A percentile compares a stretch with the other conserved stretches of the same genome.
These are phyloP conservation scores for Fissipunctia ypsillon DNA, from an alignment of 2,888 invertebrate species.

Conservation along the genomic window DNA sequence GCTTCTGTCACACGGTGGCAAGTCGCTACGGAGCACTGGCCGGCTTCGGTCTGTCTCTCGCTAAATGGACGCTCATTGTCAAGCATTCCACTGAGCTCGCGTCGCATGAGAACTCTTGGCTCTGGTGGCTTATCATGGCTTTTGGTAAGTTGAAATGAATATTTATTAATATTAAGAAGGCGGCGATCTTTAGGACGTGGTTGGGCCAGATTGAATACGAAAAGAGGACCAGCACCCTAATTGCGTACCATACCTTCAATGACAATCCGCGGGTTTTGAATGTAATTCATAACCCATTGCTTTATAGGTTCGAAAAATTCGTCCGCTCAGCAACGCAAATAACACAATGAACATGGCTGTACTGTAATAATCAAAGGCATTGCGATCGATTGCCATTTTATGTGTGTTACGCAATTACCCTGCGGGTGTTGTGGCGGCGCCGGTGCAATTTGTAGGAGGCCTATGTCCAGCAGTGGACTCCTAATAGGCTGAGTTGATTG, in stretches of 20 bases:
- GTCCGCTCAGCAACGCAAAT: background rate
- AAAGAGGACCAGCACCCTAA: no score
- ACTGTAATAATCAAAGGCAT: background rate
- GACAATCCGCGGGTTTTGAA: background rate
- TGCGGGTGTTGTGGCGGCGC: background rate
- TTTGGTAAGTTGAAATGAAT: constrained; percentile 91
- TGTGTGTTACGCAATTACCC: no score
- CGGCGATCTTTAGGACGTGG: background rate
- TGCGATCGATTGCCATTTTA: background rate
- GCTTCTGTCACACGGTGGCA: constrained; percentile 98
- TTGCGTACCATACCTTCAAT: background rate
- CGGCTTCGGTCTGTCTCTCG: constrained; percentile 97
- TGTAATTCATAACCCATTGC: background rate
- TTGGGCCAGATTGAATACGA: background rate
- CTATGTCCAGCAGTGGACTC: no score
- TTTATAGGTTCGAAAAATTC: background rate
- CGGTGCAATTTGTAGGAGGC: no score
- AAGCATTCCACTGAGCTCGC: constrained; percentile 97
- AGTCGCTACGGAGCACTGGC: constrained; percentile 97
- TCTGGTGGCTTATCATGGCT: constrained; percentile 98
- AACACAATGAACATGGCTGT: background rate
- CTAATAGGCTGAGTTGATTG: background rate
- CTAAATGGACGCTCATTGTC: constrained; percentile 98
- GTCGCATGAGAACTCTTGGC: constrained; percentile 96
- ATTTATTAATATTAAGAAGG: background rate